A percentile compares a stretch with the other conserved stretches of the same genome.
phyloP scores from a whole-genome alignment of 2,113 vertebrate species.

The Carassius carassius region DNA sequence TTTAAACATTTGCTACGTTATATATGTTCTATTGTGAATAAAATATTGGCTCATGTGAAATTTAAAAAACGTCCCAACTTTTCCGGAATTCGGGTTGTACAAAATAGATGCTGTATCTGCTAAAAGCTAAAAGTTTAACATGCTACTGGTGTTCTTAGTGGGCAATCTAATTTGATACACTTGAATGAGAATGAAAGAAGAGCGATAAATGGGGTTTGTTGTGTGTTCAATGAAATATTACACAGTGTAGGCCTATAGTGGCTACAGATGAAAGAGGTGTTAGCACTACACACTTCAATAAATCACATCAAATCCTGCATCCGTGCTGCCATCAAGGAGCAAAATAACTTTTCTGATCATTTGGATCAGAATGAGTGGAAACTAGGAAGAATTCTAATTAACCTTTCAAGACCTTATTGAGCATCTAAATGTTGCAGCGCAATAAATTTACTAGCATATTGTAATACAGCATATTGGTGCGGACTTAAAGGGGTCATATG shows the following conservation, averaged over 20 bases:
- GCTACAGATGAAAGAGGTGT: slow-evolving; percentile 4
- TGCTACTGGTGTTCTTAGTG: neutral
- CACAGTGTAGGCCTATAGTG: neutral
- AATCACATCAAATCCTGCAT: slow-evolving; percentile 11
- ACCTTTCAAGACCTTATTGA: slow-evolving; percentile 47
- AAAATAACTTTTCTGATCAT: neutral
- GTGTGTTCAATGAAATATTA: neutral
- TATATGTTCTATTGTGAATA: too few species aligned
- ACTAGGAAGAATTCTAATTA: slow-evolving; percentile 48
- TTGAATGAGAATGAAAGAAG: neutral
- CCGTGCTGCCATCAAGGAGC: neutral
- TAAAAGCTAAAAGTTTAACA: slow-evolving; percentile 4
- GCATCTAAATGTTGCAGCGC: neutral
- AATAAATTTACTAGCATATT: slow-evolving; percentile 28
- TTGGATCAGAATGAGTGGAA: slow-evolving; percentile 22
- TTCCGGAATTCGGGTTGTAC: too few species aligned
- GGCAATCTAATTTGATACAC: neutral
- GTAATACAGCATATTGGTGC: slow-evolving; percentile 27
- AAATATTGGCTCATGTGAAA: too few species aligned
- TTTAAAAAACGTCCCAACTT: too few species aligned
- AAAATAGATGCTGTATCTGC: neutral
- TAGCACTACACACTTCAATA: neutral
- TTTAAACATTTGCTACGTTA: too few species aligned
- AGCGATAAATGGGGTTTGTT: neutral
- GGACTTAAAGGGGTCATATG: neutral